These are phyloP conservation scores for Melanotaenia parkinsoni DNA, from an alignment of 2,797 vertebrate genomes.

Conservation along the genomic window DNA sequence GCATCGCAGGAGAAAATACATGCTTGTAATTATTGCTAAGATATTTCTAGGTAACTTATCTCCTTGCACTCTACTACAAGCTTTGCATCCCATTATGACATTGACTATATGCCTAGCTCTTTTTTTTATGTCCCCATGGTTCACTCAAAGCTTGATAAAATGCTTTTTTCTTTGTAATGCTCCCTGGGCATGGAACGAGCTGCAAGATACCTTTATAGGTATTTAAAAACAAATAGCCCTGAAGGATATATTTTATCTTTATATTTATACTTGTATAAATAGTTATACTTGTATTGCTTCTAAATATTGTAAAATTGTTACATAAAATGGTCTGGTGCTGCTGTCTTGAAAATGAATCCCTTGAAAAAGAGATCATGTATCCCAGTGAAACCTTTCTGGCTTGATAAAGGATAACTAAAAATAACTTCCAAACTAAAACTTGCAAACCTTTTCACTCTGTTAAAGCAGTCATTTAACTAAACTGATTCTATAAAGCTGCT, in stretches of 20 bases:
- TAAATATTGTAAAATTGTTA: background rate
- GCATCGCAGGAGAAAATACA: background rate
- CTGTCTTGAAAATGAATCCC: background rate
- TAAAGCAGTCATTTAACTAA: conserved; percentile 13
- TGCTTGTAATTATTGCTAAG: background rate
- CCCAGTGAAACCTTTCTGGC: background rate
- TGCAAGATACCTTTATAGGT: conserved; percentile 1
- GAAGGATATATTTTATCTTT: background rate
- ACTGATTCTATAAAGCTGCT: conserved; percentile 21
- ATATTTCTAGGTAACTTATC: background rate
- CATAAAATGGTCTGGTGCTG: background rate
- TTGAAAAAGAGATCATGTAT: background rate
- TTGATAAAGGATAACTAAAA: background rate
- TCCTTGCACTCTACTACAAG: background rate
- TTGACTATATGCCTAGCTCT: background rate
- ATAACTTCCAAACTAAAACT: conserved; percentile 2
- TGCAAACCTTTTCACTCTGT: background rate
- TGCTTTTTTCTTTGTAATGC: background rate
- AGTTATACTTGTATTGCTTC: background rate
- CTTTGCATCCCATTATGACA: background rate
- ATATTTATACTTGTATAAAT: too few species aligned
- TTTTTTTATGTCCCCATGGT: background rate
- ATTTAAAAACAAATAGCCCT: background rate
- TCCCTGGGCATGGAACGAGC: conserved; percentile 1
- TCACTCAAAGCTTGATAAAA: conserved; percentile 4